A percentile compares a stretch with the other conserved stretches of the same genome.
Evolutionary conservation across 1,140 invertebrate species (phyloP).

Genomic region (Heliconius hewitsoni): DNA sequence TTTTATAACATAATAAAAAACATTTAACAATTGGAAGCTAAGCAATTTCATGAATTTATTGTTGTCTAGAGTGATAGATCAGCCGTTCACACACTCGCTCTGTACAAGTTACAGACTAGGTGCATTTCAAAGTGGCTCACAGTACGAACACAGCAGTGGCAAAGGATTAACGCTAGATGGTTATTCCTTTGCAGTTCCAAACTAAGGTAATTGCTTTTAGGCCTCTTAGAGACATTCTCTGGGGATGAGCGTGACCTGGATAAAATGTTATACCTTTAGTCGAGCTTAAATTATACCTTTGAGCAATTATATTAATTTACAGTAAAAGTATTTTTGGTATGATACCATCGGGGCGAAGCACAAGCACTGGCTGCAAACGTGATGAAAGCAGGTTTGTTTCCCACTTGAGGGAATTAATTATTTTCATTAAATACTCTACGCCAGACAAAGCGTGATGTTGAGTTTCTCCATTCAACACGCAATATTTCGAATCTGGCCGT

Average conservation of each 20-base stretch:
- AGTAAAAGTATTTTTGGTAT: not conserved
- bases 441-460: too few species aligned
- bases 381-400: too few species aligned
- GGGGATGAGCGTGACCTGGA: not conserved
- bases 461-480: too few species aligned
- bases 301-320: too few species aligned
- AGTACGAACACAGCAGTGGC: not conserved
- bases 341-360: too few species aligned
- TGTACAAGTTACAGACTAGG: constrained; percentile 4
- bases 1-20: not conserved
- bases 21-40: not conserved
- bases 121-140: not conserved
- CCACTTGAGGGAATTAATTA: too few species aligned
- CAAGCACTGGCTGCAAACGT: too few species aligned
- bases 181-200: constrained; percentile 27
- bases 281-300: not conserved
- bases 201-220: constrained; percentile 28
- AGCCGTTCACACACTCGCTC: not conserved
- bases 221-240: constrained; percentile 14
- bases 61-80: not conserved
- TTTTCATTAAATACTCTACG: too few species aligned
- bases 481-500: too few species aligned
- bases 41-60: not conserved
- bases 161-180: constrained; percentile 27
- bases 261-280: not conserved